A percentile compares a stretch with the other conserved stretches of the same genome.
Conservation (phyloP, 2,797 vertebrate species). For the Thripadectes ignobilis region DNA sequence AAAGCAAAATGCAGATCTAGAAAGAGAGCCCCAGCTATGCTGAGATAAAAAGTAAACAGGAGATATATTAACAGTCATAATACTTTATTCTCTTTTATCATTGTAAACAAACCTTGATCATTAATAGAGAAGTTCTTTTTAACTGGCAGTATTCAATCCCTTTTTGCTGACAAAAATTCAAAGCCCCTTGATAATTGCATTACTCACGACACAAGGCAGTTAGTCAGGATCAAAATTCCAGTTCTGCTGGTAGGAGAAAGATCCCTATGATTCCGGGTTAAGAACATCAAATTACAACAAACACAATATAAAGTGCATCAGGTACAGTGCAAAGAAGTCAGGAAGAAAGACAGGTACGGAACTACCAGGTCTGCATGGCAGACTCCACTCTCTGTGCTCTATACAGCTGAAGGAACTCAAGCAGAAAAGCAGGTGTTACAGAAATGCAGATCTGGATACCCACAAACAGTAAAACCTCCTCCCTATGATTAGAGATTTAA, state of each 20-base stretch:
- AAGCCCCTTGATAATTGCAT: neutral
- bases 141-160: constrained; percentile 38
- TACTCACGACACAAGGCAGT: constrained; percentile 32
- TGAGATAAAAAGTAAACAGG: neutral
- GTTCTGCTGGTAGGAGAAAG: constrained; percentile 55
- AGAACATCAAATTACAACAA: constrained; percentile 43
- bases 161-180: constrained; percentile 22
- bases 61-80: neutral
- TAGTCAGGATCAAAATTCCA: constrained; percentile 44
- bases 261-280: constrained; percentile 31
- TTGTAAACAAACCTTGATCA: constrained; percentile 49
- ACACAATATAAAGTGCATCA: constrained; percentile 77
- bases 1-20: neutral
- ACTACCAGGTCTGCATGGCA: neutral
- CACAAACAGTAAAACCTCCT: neutral
- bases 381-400: neutral
- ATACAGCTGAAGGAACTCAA: neutral
- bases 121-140: constrained; percentile 1
- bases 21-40: neutral
- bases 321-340: constrained; percentile 75
- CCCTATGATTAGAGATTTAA: neutral
- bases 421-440: neutral
- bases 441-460: neutral
- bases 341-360: constrained; percentile 44
- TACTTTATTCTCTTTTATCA: constrained; percentile 44